phyloP scores from a whole-genome alignment of 2,888 invertebrate species.

The Phengaris alcon region DNA sequence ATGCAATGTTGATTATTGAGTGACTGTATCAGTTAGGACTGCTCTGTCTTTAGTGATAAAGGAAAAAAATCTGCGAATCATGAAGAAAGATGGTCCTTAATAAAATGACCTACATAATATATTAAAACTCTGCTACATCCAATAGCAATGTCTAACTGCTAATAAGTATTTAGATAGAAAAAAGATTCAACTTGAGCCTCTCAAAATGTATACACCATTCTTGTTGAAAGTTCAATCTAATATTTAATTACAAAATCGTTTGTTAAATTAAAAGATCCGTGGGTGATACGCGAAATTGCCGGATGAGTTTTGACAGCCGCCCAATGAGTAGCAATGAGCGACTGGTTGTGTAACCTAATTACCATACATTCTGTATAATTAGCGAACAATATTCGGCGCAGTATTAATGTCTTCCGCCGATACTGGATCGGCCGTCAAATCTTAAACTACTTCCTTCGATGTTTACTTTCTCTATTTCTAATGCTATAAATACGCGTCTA shows the following conservation, averaged over 20 bases:
- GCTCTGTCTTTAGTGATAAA: not conserved
- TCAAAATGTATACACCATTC: not conserved
- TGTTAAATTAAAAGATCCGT: not conserved
- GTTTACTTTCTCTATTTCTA: slow-evolving; percentile 16
- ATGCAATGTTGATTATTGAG: not conserved
- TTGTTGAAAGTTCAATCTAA: slow-evolving; percentile 16
- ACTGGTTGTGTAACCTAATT: slow-evolving; percentile 40
- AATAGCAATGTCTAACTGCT: not conserved
- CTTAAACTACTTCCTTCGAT: slow-evolving; percentile 8
- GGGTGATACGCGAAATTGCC: slow-evolving; percentile 29
- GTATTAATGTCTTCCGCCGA: slow-evolving; percentile 14
- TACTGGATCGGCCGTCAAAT: slow-evolving; percentile 13
- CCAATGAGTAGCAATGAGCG: slow-evolving; percentile 33
- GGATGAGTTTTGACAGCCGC: slow-evolving; percentile 41
- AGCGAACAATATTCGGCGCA: slow-evolving; percentile 18
- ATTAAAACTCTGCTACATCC: not conserved
- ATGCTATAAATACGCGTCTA: not conserved
- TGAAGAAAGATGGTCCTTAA: not conserved
- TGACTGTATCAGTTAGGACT: not conserved
- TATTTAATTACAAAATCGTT: slow-evolving; percentile 30
- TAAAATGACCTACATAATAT: not conserved
- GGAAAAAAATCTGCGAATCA: not conserved
- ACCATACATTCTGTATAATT: not conserved
- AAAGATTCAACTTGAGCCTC: not conserved
- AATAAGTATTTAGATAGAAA: not conserved